Base-by-base conservation (phyloP, 2,888 invertebrate genomes). In the Lissocephala sabroskyi region DNA sequence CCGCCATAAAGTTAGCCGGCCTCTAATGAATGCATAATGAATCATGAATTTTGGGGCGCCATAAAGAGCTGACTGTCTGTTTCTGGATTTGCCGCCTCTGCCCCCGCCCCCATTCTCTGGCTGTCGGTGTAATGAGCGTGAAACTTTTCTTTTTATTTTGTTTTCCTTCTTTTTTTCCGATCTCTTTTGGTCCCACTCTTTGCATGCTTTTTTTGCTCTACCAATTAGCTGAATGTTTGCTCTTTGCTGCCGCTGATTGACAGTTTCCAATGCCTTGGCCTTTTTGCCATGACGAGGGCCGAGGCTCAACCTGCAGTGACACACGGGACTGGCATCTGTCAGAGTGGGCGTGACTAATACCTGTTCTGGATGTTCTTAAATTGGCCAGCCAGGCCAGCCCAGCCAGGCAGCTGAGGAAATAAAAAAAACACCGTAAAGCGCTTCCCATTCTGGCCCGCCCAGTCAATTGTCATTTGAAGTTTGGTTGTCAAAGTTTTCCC, bases 81-180 rank as follows among this genome's bases (percentile, higher is more conserved):
- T n/a, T 14, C 19, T 37, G 16, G 18, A 37, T 18, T 18, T 16
- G 1, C 11, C n/a, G 16, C n/a, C 13, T 32, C 26, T n/a, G n/a
- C n/a, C n/a, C n/a, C n/a, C n/a, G n/a, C n/a, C n/a, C n/a, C n/a
- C n/a, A n/a, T n/a, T n/a, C n/a, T n/a, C n/a, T n/a, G n/a, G n/a
- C n/a, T n/a, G 37, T 49, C 64, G 65, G 74, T 59, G 62, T 70
- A 70, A 70, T 70, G 76, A 70, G 68, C 68, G 76, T 76, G 54
- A 61, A 70, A 70, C 63, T 74, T 74, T 58, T 52, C 52, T 47
- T 52, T 56, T 18, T 43, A 52, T 45, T 50, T 65, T 49, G 3
- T 44, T 23, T 26, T 44, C 36, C 26, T 32, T 23, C 13, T 18
- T 16, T 26, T 10, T 30, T 49, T 5, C 9, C n/a, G 19, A 11